Base-by-base conservation (phyloP, 2,888 invertebrate species). In the Macrophya alboannulata region DNA sequence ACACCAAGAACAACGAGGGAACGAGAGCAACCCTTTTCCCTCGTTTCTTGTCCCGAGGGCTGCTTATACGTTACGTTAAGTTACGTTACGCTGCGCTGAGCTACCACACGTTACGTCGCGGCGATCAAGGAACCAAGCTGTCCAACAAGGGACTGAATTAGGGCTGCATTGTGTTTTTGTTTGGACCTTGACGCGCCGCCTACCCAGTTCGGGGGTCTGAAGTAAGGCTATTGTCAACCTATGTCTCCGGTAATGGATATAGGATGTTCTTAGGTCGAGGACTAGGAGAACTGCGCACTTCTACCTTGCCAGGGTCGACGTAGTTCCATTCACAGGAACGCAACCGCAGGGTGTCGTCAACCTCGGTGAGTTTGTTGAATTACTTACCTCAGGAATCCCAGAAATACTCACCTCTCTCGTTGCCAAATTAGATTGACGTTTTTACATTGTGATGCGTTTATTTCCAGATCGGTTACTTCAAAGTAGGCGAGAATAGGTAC, bases 151-250 rank as follows among this genome's bases (percentile, higher is more conserved):
- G 89, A 88, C 88, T 85, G 87, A 89, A 90, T 90, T 89, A 90
- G 89, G 87, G 87, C 87, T 88, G 89, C 89, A 90, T 90, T 90
- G 90, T 90, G 88, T 89, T 90, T 89, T 90, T 88, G 88, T 89
- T 87, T 86, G 87, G 87, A 88, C 87, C 89, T 88, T 89, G 89
- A 89, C 89, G 88, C 86, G 85, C 77, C 87, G 86, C 59, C 81
- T 81, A 40, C 88, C 87, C 86, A 85, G 88, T 87, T 87, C 62
- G 40, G 62, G 74, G 62, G 21, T 51, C 37, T 43, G 62, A 62
- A 81, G 81, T 86, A 88, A 88, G 89, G 89, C 90, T 89, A 90
- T 90, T 90, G 90, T 90, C 89, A 88, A 87, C 87, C 88, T 88
- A 89, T 88, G 87, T 89, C 88, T 86, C 86, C 85, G 87, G 89